Conservation (phyloP, 2,888 invertebrate species). For the Adelphocoris suturalis region DNA sequence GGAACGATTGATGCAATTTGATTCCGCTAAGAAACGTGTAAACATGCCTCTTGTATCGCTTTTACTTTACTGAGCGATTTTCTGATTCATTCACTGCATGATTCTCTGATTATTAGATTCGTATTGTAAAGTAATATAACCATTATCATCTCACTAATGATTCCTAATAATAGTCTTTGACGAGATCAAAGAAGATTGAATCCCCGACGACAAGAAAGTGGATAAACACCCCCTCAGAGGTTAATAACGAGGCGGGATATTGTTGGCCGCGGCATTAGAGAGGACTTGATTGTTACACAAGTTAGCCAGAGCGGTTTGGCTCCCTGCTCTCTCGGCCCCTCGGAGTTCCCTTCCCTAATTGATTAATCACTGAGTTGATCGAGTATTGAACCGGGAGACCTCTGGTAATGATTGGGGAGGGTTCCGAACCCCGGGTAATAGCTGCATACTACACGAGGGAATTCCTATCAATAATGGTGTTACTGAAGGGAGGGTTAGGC, state of each 20-base stretch:
- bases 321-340: constrained; percentile 28
- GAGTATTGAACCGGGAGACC: constrained; percentile 48
- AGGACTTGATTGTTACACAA: constrained; percentile 57
- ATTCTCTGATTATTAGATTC: too few species aligned
- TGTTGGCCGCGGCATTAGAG: constrained; percentile 47
- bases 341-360: constrained; percentile 48
- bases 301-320: constrained; percentile 26
- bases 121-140: too few species aligned
- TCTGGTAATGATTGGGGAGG: constrained; percentile 41
- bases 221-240: constrained; percentile 56
- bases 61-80: too few species aligned
- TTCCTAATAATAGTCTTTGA: not conserved
- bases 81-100: too few species aligned
- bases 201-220: constrained; percentile 37
- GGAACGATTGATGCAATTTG: too few species aligned
- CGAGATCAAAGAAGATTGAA: not conserved
- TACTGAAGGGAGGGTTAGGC: constrained; percentile 21
- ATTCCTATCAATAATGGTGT: constrained; percentile 41
- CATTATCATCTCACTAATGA: not conserved
- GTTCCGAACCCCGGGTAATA: constrained; percentile 29
- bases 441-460: constrained; percentile 42
- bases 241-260: constrained; percentile 55
- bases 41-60: too few species aligned
- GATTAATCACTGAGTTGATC: constrained; percentile 63
- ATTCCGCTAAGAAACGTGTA: too few species aligned